A percentile compares a stretch with the other conserved stretches of the same genome.
These are phyloP conservation scores for Dicyrtomina minuta DNA, from an alignment of 2,888 invertebrate genomes.

Conservation along the genomic window DNA sequence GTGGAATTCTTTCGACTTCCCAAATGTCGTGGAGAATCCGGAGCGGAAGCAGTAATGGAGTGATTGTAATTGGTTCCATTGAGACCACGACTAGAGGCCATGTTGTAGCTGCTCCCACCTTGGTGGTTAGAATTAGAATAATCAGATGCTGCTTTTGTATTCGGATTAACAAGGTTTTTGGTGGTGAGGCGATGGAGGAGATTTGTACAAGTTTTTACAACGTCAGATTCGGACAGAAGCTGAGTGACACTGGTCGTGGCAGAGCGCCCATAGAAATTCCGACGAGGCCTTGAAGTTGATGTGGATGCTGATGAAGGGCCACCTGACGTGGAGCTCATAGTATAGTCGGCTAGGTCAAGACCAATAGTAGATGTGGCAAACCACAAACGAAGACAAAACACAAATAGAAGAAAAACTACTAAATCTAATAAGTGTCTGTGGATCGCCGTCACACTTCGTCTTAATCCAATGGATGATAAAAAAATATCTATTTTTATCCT, in stretches of 20 bases:
- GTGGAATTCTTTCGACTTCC: constrained; percentile 44
- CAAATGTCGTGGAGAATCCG: constrained; percentile 11
- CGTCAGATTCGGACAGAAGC: constrained; percentile 68
- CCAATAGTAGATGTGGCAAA: constrained; percentile 8
- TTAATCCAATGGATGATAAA: neutral
- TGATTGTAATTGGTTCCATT: constrained; percentile 12
- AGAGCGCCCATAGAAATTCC: constrained; percentile 71
- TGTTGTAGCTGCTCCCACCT: constrained; percentile 21
- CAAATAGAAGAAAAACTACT: constrained; percentile 25
- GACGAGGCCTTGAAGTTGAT: constrained; percentile 56
- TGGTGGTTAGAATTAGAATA: constrained; percentile 7
- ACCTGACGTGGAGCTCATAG: constrained; percentile 32
- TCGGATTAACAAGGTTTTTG: constrained; percentile 57
- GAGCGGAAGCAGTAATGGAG: neutral
- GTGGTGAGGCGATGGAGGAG: constrained; percentile 76
- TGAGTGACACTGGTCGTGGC: constrained; percentile 81
- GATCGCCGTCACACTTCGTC: constrained; percentile 27
- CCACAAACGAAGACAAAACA: constrained; percentile 30
- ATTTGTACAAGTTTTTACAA: constrained; percentile 70
- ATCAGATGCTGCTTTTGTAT: neutral
- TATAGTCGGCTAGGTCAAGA: constrained; percentile 9
- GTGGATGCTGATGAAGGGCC: constrained; percentile 10
- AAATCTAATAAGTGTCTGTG: constrained; percentile 17
- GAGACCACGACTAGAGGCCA: constrained; percentile 20
- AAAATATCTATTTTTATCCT: too few relatives aligned